A percentile compares a stretch with the other conserved stretches of the same genome.
phyloP scores from a whole-genome alignment of 2,113 vertebrate species.

The Gymnobelideus leadbeateri region DNA sequence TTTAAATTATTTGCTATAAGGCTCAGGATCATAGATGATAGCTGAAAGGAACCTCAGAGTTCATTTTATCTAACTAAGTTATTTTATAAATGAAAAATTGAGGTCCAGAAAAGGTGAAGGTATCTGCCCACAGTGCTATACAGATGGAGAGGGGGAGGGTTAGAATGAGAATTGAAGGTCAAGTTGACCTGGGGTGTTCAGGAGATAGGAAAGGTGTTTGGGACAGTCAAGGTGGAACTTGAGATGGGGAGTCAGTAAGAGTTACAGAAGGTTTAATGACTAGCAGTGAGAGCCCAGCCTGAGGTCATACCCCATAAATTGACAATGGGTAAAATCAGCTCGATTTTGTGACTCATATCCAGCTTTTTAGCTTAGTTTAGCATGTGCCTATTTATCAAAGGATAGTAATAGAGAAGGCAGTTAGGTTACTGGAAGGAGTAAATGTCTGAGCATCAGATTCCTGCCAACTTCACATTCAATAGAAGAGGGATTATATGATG shows the following conservation, averaged over 20 bases:
- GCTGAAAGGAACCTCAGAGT: not conserved
- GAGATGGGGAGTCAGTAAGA: not conserved
- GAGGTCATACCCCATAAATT: not conserved
- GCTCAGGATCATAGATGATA: not conserved
- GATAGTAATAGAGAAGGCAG: constrained; percentile 18
- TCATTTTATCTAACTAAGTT: not conserved
- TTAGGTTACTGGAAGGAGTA: not conserved
- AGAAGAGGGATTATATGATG: not conserved
- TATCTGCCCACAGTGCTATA: not conserved
- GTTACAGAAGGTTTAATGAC: not conserved
- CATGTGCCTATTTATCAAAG: constrained; percentile 44
- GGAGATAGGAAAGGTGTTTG: not conserved
- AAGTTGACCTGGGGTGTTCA: not conserved
- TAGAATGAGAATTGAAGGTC: not conserved
- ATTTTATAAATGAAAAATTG: not conserved
- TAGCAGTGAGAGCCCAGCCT: not conserved
- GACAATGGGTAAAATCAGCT: not conserved
- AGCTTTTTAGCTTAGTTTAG: constrained; percentile 54
- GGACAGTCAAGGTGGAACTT: not conserved
- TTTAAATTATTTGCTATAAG: not conserved
- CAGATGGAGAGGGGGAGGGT: not conserved
- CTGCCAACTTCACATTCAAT: not conserved
- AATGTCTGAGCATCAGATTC: not conserved
- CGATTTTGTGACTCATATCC: constrained; percentile 73
- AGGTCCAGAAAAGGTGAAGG: not conserved